Base-by-base conservation (phyloP, 2,888 invertebrate species). In the Tenthredo mesomela region DNA sequence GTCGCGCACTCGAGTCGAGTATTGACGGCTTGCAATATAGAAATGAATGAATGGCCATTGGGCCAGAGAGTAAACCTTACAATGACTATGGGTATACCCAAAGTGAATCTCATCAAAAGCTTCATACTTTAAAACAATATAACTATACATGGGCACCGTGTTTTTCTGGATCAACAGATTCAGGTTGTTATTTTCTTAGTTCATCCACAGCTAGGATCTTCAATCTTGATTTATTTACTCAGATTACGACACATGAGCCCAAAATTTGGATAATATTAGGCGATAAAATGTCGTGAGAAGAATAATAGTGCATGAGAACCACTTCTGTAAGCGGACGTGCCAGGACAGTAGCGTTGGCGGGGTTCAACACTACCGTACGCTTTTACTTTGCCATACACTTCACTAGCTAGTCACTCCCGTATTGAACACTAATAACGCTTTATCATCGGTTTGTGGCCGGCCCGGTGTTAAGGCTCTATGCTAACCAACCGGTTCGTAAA, bases 1-100 rank as follows among this genome's bases (percentile, higher is more conserved):
- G 67, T 88, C 89, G 89, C 87, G 90, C 90, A 90, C 91, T 91
- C 88, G 90, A 90, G 88, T 90, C 87, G 87, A 89, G 89, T 87
- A 91, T 90, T 88, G 90, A 90, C 89, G 88, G 89, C 87, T 87
- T 33, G 47, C 77, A 84, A 84, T 65, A 67, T 25, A 77, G 65
- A 84, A 75, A 67, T 61, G 67, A 75, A 67, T 43, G 67, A 84
- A 84, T 50, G 82, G 82, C 43, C 82, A 70, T 33, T 80, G 21
- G 80, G 21, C n/a, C 9, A 37, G 15, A 37, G 37, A 80, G 61
- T 37, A 33, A 77, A 47, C 47, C 43, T 25, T 18, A 54, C 29
- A 77, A 75, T 29, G 15, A 33, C n/a, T 40, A 18, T 54, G 18
- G 77, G 37, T 50, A 54, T 61, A 40, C 21, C 12, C 58, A 6